Evolutionary conservation across 2,888 invertebrate species (phyloP).

Genomic region (Drosophila longiperda): DNA sequence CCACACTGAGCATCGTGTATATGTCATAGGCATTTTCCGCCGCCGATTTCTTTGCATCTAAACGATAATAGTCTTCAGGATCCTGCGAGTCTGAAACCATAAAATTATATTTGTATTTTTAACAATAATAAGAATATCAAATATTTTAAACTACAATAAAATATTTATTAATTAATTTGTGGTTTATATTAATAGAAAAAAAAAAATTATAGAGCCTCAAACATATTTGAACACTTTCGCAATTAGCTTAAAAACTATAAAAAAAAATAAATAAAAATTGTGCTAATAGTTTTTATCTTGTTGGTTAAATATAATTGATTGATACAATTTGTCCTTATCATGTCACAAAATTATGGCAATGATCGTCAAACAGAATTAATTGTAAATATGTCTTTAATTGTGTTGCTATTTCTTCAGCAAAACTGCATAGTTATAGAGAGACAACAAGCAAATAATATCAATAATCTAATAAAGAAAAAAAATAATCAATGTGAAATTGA

Average conservation of each 20-base stretch:
- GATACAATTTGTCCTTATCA: not conserved
- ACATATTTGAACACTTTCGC: not conserved
- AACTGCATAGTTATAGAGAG: not conserved
- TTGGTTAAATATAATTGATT: not conserved
- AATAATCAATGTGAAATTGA: constrained; percentile 38
- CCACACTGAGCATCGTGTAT: constrained; percentile 87
- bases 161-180: not conserved
- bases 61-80: constrained; percentile 88
- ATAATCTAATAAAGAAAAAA: not conserved
- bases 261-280: not conserved
- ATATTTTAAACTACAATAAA: not conserved
- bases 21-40: constrained; percentile 89
- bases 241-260: not conserved
- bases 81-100: constrained; percentile 79
- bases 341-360: not conserved
- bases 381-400: not conserved
- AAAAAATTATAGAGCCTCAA: not conserved
- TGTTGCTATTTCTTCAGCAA: not conserved
- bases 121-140: not conserved
- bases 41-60: constrained; percentile 87
- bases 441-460: constrained; percentile 3
- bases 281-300: not conserved
- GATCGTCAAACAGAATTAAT: not conserved
- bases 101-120: not conserved
- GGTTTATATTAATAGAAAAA: not conserved